Evolutionary conservation across 2,797 vertebrate species (phyloP), one percentile per base, ranked within the genome.

Genomic region (Tarsius wallacei): DNA sequence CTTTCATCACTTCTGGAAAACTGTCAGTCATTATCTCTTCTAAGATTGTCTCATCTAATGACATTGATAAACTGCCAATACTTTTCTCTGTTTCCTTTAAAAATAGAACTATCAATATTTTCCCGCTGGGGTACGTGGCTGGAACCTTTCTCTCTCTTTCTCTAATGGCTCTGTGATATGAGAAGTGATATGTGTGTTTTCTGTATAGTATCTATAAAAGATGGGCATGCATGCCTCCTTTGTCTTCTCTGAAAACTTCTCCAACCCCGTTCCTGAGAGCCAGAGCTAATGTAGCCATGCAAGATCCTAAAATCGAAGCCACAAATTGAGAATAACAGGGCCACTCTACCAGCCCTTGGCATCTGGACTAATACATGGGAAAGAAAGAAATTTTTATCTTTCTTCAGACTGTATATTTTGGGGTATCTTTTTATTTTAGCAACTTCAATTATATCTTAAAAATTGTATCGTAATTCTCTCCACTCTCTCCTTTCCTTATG

Each of bases 131-230:
- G 42, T 42, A 47, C 70, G 57, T 4, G 31, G 24, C 17, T 61
- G 64, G 68, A 77, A 42, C 42, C 42, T 42, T 6, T 42, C 42
- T 42, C 57, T 17, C 22, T 70, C 31, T 70, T 59, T 57, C 74
- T 71, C 61, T 84, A 66, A n/a, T 31, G 21, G 36, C 42, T 83
- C 61, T 74, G 64, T 55, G 61, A 73, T 28, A 47, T 17, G 49
- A 89, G 0, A 76, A 57, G 61, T 53, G 24, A 64, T 19, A 19
- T 49, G 1, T 51, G 11, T 84, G 36, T 63, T 14, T 64, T 90
- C 42, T 51, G 33, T 36, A 81, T 16, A 91, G 31, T 33, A 36
- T 49, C 83, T 83, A 89, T 86, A 90, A 96, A 91, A 84, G 76
- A 94, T 24, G 17, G 68, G 36, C 68, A 21, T 13, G 8, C 14